Percentiles rank a stretch among this genome's conserved stretches.
phyloP scores from a whole-genome alignment of 92 coral and sea anemone genomes.

The Porites divaricata region DNA sequence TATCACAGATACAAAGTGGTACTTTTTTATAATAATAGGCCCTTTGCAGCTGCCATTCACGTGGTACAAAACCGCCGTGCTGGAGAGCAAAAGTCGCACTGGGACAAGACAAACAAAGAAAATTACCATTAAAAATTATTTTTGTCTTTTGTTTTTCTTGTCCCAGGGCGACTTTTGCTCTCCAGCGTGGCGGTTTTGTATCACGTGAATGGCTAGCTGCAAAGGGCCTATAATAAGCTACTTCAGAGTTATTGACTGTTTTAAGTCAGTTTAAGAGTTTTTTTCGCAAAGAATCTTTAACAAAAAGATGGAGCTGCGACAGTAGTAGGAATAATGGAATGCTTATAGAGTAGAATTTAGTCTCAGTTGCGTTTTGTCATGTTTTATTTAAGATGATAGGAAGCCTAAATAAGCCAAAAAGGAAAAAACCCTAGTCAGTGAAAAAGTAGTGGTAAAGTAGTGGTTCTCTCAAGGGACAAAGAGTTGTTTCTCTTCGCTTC shows the following conservation, averaged over 20 bases:
- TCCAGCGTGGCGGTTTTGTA: too few relatives aligned
- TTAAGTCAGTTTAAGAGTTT: background rate
- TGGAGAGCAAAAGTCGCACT: too few relatives aligned
- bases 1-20: background rate
- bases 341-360: background rate
- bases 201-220: too few relatives aligned
- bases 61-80: too few relatives aligned
- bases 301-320: background rate
- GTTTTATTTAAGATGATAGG: conserved; percentile 20
- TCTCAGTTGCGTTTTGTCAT: background rate
- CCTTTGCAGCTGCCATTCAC: too few relatives aligned
- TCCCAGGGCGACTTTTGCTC: too few relatives aligned
- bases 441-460: background rate
- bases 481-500: background rate
- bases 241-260: background rate
- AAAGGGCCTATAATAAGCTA: too few relatives aligned
- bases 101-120: too few relatives aligned
- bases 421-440: background rate
- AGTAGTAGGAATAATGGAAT: background rate
- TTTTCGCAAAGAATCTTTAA: background rate
- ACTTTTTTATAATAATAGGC: too few relatives aligned
- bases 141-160: too few relatives aligned
- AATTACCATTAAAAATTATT: too few relatives aligned
- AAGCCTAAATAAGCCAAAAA: background rate
- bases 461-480: background rate